Evolutionary conservation across 2,888 invertebrate genomes (phyloP).

Genomic region (Lepas anatifera): DNA sequence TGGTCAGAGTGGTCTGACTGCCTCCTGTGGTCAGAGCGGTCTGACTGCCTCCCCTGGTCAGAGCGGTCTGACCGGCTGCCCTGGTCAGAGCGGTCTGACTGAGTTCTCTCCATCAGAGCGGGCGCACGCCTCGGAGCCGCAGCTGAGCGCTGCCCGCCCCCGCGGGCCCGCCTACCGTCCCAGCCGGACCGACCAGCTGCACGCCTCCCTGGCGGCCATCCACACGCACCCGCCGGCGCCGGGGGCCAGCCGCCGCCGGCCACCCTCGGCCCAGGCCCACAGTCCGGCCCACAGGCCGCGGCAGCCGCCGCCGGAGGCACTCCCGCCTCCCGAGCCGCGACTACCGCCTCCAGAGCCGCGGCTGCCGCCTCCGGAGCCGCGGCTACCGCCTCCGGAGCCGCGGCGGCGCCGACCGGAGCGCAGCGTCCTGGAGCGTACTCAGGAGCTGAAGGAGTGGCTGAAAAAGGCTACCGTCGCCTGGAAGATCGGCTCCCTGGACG

Average conservation of each 20-base stretch:
- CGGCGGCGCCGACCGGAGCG: background rate
- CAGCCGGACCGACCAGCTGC: conserved; percentile 3
- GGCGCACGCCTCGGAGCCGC: background rate
- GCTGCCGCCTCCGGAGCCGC: conserved; percentile 28
- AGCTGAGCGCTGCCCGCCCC: background rate
- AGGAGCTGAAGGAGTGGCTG: conserved; percentile 4
- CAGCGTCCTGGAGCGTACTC: background rate
- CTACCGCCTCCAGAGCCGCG: background rate
- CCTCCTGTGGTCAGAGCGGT: too few relatives aligned
- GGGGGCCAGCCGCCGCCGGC: conserved; percentile 24
- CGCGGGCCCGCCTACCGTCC: background rate
- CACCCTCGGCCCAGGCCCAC: background rate
- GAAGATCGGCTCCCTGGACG: conserved; percentile 2
- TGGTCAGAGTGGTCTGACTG: too few relatives aligned
- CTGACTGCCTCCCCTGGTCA: too few relatives aligned
- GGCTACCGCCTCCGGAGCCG: background rate
- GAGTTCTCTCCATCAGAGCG: background rate
- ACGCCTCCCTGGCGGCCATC: conserved; percentile 1
- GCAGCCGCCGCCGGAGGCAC: conserved; percentile 32
- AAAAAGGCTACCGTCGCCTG: background rate
- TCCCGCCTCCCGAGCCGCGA: conserved; percentile 21
- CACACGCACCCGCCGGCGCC: conserved; percentile 21
- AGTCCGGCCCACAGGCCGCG: background rate
- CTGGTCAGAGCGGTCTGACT: too few relatives aligned
- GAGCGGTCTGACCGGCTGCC: too few relatives aligned